Conservation (phyloP, 2,113 vertebrate species). For the Nannospalax galili region DNA sequence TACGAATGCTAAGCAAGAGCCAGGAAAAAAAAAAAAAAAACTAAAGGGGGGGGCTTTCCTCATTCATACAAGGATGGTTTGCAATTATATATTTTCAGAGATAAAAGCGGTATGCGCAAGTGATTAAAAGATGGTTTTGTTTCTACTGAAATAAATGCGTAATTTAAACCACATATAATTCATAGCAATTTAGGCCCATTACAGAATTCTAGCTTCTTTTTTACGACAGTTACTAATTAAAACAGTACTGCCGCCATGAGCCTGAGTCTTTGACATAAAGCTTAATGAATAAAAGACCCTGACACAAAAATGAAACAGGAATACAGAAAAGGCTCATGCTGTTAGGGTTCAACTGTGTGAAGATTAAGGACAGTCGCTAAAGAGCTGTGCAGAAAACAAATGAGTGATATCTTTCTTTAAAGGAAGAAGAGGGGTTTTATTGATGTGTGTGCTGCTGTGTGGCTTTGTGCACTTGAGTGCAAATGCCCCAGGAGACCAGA, state of each 20-base stretch:
- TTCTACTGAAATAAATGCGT: conserved; percentile 74
- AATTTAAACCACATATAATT: conserved; percentile 75
- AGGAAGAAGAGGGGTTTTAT: not conserved
- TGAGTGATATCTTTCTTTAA: not conserved
- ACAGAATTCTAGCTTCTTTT: conserved; percentile 74
- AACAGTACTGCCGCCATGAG: conserved; percentile 66
- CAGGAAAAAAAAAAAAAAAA: conserved; percentile 64
- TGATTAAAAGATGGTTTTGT: conserved; percentile 79
- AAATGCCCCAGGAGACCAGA: not conserved
- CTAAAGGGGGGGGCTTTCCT: not conserved
- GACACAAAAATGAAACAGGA: conserved; percentile 65
- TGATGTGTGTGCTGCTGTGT: not conserved
- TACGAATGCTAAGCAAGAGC: conserved; percentile 15
- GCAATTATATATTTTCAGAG: conserved; percentile 66
- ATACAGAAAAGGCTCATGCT: conserved; percentile 18
- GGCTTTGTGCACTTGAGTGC: not conserved
- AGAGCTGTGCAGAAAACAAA: not conserved
- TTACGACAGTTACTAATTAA: conserved; percentile 77
- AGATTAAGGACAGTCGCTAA: conserved; percentile 33
- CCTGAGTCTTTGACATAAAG: conserved; percentile 10
- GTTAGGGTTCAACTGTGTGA: conserved; percentile 26
- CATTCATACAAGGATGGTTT: conserved; percentile 41
- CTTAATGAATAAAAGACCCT: conserved; percentile 71
- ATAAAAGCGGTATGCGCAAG: conserved; percentile 83
- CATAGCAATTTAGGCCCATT: conserved; percentile 55